These are phyloP conservation scores for Parnassius orleans DNA, from an alignment of 2,888 invertebrate genomes.

Conservation along the genomic window DNA sequence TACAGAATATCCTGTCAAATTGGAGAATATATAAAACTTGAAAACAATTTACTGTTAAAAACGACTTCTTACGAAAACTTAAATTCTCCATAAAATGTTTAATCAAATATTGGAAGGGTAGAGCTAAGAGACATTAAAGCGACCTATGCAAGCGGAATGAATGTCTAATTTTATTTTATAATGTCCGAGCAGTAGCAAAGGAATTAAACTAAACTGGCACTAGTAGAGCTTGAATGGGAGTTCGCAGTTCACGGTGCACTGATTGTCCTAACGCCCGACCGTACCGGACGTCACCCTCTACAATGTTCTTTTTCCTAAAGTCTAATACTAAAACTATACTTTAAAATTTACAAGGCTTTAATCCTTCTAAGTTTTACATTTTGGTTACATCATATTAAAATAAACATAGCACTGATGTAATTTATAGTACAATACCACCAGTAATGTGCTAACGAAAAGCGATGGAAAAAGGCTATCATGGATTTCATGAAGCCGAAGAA, in stretches of 20 bases:
- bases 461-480: too few species aligned
- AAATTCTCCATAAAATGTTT: too few species aligned
- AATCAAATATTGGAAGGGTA: not conserved
- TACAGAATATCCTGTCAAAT: too few species aligned
- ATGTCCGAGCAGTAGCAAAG: conserved; percentile 34
- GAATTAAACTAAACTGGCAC: conserved; percentile 38
- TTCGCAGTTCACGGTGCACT: conserved; percentile 59
- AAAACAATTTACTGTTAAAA: too few species aligned
- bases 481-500: too few species aligned
- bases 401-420: too few species aligned
- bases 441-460: too few species aligned
- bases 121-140: not conserved
- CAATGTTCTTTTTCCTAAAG: conserved; percentile 1
- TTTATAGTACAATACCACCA: too few species aligned
- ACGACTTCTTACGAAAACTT: too few species aligned
- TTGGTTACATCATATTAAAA: too few species aligned
- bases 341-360: not conserved
- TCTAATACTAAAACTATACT: not conserved
- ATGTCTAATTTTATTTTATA: conserved; percentile 19
- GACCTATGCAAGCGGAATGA: conserved; percentile 1
- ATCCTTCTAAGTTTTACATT: too few species aligned
- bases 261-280: conserved; percentile 31
- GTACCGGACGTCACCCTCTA: conserved; percentile 2
- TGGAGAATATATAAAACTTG: too few species aligned
- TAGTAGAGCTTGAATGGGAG: conserved; percentile 40